phyloP scores from a whole-genome alignment of 2,888 invertebrate species.

The Hypselothyrea guttata region DNA sequence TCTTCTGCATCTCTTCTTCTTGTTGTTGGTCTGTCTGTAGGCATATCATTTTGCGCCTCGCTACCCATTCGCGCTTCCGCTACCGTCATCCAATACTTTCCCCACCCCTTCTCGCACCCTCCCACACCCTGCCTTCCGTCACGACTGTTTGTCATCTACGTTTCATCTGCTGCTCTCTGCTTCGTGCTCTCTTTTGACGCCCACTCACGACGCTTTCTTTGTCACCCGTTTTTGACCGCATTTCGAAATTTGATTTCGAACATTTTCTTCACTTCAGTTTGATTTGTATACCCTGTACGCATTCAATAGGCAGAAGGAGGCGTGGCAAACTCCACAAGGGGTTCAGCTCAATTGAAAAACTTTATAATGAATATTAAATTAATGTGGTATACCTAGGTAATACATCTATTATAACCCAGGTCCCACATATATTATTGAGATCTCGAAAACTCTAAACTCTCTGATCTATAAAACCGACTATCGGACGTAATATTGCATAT shows the following conservation, averaged over 20 bases:
- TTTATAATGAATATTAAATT: too few species aligned
- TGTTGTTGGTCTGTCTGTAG: constrained; percentile 27
- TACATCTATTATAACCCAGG: too few species aligned
- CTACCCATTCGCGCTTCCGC: constrained; percentile 53
- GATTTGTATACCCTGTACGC: too few species aligned
- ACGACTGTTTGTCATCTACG: neutral
- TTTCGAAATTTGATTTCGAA: constrained; percentile 45
- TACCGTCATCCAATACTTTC: constrained; percentile 5
- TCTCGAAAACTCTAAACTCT: too few species aligned
- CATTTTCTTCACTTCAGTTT: constrained; percentile 7
- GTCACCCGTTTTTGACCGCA: constrained; percentile 47
- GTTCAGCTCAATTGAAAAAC: too few species aligned
- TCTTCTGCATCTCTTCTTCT: constrained; percentile 2
- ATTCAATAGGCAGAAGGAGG: too few species aligned
- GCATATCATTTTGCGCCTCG: constrained; percentile 72
- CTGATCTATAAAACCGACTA: too few species aligned
- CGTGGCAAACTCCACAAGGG: too few species aligned
- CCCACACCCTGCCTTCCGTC: neutral
- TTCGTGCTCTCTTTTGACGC: constrained; percentile 23
- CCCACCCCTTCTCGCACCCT: neutral
- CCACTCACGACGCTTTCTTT: constrained; percentile 56
- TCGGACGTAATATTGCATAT: too few species aligned
- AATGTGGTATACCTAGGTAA: too few species aligned
- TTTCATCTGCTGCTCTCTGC: neutral
- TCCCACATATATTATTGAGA: too few species aligned